Percentiles rank a stretch among this genome's conserved stretches.
phyloP scores from a whole-genome alignment of 2,797 vertebrate species.

The Micropoecilia bifurca region DNA sequence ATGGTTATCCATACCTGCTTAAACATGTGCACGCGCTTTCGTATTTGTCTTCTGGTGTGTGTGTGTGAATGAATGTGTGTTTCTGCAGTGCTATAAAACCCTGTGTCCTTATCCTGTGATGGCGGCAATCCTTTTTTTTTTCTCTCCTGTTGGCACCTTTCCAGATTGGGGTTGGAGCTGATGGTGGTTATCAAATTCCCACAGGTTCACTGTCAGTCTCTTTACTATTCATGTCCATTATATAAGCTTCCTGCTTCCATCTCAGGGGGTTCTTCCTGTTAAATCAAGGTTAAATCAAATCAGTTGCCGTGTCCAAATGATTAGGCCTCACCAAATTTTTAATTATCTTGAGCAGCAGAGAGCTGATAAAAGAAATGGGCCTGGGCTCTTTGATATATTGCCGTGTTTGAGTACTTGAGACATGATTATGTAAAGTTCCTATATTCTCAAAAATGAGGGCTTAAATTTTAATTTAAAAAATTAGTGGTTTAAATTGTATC shows the following conservation, averaged over 20 bases:
- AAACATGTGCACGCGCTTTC: slow-evolving; percentile 10
- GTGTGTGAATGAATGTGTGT: slow-evolving; percentile 7
- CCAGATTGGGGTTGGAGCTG: slow-evolving; percentile 53
- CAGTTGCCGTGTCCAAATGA: slow-evolving; percentile 58
- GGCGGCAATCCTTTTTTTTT: slow-evolving; percentile 15
- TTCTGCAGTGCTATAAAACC: neutral
- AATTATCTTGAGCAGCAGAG: slow-evolving; percentile 63
- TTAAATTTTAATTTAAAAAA: neutral
- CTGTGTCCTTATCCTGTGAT: slow-evolving; percentile 10
- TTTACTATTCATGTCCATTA: slow-evolving; percentile 47
- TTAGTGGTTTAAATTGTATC: neutral
- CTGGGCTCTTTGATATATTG: slow-evolving; percentile 16
- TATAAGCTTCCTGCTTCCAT: slow-evolving; percentile 39
- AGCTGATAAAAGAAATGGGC: slow-evolving; percentile 39
- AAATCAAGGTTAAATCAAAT: slow-evolving; percentile 77
- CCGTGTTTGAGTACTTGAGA: neutral
- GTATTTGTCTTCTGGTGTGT: slow-evolving; percentile 2
- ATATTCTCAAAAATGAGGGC: neutral
- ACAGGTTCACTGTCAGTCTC: slow-evolving; percentile 31
- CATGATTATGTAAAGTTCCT: neutral
- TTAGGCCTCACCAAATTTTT: slow-evolving; percentile 67
- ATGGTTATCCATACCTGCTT: slow-evolving; percentile 47
- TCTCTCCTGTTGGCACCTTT: slow-evolving; percentile 22
- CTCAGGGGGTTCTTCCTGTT: slow-evolving; percentile 51
- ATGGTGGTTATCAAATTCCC: slow-evolving; percentile 57